These are phyloP conservation scores for Sclerurus mexicanus DNA, from an alignment of 2,113 vertebrate species.

Conservation along the genomic window DNA sequence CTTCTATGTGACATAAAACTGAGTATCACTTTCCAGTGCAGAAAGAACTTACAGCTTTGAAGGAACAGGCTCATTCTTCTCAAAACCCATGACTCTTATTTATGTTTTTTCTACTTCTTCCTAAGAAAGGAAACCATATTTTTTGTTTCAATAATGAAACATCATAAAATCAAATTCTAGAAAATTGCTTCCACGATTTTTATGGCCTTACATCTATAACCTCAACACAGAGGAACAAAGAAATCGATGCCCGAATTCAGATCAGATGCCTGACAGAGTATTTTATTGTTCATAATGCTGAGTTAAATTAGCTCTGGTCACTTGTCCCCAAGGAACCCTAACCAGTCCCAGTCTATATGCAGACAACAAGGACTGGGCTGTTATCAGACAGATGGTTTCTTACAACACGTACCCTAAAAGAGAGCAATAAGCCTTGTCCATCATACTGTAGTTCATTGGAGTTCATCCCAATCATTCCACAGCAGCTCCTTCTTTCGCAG, in stretches of 20 bases:
- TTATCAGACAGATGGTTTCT: not conserved
- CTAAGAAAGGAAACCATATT: constrained; percentile 51
- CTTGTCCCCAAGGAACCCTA: constrained; percentile 41
- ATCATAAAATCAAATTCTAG: constrained; percentile 54
- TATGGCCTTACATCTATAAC: constrained; percentile 14
- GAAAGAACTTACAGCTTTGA: not conserved
- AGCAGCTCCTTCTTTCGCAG: not conserved
- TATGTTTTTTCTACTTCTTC: constrained; percentile 50
- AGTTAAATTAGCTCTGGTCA: constrained; percentile 67
- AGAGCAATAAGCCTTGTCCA: not conserved
- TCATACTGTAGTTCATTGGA: not conserved
- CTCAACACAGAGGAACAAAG: constrained; percentile 20
- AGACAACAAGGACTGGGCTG: not conserved
- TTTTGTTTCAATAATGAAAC: constrained; percentile 58
- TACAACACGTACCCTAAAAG: not conserved
- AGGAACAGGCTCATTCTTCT: not conserved
- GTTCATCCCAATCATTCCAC: not conserved
- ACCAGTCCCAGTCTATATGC: constrained; percentile 3
- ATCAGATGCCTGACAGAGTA: not conserved
- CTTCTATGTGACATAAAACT: not conserved
- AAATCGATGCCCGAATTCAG: constrained; percentile 6
- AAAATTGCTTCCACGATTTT: constrained; percentile 43
- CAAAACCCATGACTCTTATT: not conserved
- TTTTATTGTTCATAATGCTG: constrained; percentile 50
- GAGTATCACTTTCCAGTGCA: not conserved